Evolutionary conservation across 2,888 invertebrate species (phyloP).

Genomic region (Branchellion lobata): DNA sequence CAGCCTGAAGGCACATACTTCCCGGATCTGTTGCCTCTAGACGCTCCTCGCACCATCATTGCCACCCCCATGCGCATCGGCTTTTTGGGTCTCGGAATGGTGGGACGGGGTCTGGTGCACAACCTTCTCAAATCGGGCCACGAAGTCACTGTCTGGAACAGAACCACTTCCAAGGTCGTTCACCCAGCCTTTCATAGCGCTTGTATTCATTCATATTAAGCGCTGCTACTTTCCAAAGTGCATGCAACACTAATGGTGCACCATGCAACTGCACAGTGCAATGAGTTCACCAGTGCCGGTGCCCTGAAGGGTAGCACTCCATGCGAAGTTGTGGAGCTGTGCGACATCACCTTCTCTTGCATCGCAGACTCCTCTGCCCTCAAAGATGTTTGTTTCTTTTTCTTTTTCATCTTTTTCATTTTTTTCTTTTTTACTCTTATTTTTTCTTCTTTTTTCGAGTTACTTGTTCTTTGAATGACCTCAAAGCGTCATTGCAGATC

Average conservation of each 20-base stretch:
- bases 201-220: slow-evolving; percentile 55
- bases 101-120: slow-evolving; percentile 92
- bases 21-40: slow-evolving; percentile 42
- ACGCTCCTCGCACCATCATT: slow-evolving; percentile 59
- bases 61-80: slow-evolving; percentile 86
- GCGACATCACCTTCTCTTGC: slow-evolving; percentile 92
- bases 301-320: slow-evolving; percentile 84
- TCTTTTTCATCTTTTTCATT: neutral
- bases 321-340: slow-evolving; percentile 84
- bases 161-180: slow-evolving; percentile 83
- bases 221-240: no score
- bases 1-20: slow-evolving; percentile 17
- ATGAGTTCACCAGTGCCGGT: slow-evolving; percentile 81
- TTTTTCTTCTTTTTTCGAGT: neutral
- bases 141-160: slow-evolving; percentile 88
- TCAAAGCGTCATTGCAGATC: neutral
- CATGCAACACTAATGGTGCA: no score
- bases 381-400: slow-evolving; percentile 75
- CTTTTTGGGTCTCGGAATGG: slow-evolving; percentile 89
- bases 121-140: slow-evolving; percentile 91
- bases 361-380: slow-evolving; percentile 90
- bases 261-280: slow-evolving; percentile 73
- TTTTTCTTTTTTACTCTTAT: neutral
- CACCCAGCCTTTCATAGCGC: neutral
- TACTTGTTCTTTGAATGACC: neutral